These are phyloP conservation scores for Clarias macrocephalus DNA, from an alignment of 2,113 vertebrate species.

Conservation along the genomic window DNA sequence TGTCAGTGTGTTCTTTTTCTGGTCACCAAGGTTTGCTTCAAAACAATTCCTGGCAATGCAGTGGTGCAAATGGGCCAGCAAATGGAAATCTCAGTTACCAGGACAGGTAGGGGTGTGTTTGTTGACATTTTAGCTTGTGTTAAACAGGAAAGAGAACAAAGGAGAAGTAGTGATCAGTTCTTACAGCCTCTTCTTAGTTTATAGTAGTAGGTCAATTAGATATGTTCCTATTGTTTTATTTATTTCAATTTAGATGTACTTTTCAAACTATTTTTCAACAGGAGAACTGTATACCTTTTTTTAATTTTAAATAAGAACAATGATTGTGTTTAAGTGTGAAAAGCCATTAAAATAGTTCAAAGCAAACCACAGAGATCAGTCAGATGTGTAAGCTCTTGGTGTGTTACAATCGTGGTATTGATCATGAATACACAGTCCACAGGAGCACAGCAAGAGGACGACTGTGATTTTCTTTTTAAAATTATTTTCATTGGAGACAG, in stretches of 20 bases:
- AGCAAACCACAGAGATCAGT: background rate
- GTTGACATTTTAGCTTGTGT: slow-evolving; percentile 49
- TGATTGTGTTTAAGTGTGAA: background rate
- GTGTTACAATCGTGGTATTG: background rate
- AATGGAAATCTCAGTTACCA: slow-evolving; percentile 64
- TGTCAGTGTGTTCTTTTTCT: slow-evolving; percentile 18
- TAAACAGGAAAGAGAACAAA: slow-evolving; percentile 28
- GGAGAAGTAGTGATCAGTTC: background rate
- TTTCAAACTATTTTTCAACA: background rate
- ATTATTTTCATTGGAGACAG: slow-evolving; percentile 95
- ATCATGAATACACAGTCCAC: slow-evolving; percentile 76
- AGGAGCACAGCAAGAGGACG: slow-evolving; percentile 73
- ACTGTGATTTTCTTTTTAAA: slow-evolving; percentile 92
- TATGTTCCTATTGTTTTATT: background rate
- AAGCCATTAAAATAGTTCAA: background rate
- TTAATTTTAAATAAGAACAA: background rate
- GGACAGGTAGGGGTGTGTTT: slow-evolving; percentile 70
- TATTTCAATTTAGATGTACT: background rate
- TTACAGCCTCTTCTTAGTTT: background rate
- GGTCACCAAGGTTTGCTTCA: slow-evolving; percentile 30
- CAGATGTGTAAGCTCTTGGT: background rate
- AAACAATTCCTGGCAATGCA: slow-evolving; percentile 79
- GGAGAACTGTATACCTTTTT: background rate
- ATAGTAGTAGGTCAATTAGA: background rate
- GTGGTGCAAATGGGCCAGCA: slow-evolving; percentile 69